These are phyloP conservation scores for Climacteris rufus DNA, from an alignment of 2,113 vertebrate species.

Conservation along the genomic window DNA sequence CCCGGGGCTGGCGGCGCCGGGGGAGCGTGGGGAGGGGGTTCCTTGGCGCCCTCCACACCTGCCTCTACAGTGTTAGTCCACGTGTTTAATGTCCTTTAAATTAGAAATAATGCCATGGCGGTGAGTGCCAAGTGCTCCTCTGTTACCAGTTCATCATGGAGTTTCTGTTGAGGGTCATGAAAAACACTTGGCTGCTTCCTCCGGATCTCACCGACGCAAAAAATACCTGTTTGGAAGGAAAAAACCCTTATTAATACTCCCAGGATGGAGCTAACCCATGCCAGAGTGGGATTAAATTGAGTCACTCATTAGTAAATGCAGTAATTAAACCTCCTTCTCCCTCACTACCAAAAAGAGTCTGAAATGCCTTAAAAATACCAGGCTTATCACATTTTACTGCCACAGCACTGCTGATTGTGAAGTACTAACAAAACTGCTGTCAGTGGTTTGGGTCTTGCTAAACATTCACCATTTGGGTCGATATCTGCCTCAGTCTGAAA, in stretches of 20 bases:
- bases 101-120: conserved; percentile 78
- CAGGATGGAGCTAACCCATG: neutral
- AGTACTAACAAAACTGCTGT: neutral
- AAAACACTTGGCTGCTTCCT: conserved; percentile 99
- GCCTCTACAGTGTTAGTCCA: conserved; percentile 78
- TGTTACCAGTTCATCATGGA: conserved; percentile 99
- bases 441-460: neutral
- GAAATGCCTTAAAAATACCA: neutral
- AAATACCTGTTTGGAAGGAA: conserved; percentile 85
- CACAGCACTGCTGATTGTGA: neutral
- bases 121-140: conserved; percentile 73
- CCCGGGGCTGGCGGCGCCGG: conserved; percentile 55
- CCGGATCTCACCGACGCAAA: conserved; percentile 98
- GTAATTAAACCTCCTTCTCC: neutral
- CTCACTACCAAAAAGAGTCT: neutral
- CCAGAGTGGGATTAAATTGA: neutral
- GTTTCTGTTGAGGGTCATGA: conserved; percentile 99
- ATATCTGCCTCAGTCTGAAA: neutral
- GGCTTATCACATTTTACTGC: neutral
- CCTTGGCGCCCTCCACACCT: conserved; percentile 66
- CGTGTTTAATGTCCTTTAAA: conserved; percentile 73
- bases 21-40: conserved; percentile 49
- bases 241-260: neutral
- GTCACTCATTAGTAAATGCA: neutral
- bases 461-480: neutral